Evolutionary conservation across 1,140 invertebrate genomes (phyloP).

Genomic region (Hycleus phaleratus): DNA sequence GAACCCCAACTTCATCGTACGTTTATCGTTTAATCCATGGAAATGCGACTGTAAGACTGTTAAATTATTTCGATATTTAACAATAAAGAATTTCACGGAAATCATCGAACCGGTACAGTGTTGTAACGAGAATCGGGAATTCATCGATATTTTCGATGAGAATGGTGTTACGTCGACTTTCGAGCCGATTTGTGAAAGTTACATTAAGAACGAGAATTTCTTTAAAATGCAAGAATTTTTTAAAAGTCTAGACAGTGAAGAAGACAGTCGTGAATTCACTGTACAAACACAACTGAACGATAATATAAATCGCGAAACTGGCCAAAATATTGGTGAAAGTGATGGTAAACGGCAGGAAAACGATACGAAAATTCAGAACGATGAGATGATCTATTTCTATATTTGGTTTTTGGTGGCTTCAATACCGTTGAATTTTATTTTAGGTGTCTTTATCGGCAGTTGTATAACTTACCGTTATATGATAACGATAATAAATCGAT

Average conservation of each 20-base stretch:
- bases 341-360: too few species aligned
- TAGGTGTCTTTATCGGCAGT: constrained; percentile 1
- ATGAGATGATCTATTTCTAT: too few species aligned
- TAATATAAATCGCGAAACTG: too few species aligned
- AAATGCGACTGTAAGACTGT: constrained; percentile 30
- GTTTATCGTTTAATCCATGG: constrained; percentile 30
- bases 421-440: background rate
- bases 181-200: too few species aligned
- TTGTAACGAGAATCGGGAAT: constrained; percentile 4
- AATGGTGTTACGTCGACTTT: background rate
- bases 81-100: constrained; percentile 20
- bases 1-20: constrained; percentile 15
- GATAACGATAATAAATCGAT: background rate
- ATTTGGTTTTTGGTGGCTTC: too few species aligned
- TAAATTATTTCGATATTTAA: constrained; percentile 25
- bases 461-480: constrained; percentile 1
- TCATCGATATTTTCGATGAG: constrained; percentile 19
- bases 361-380: too few species aligned
- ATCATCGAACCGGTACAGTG: constrained; percentile 24
- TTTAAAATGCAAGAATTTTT: too few species aligned
- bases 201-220: too few species aligned
- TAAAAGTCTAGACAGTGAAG: too few species aligned
- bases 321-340: too few species aligned
- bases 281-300: too few species aligned
- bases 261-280: too few species aligned